Evolutionary conservation across 2,113 vertebrate species (phyloP).

Genomic region (Datnioides undecimradiatus): DNA sequence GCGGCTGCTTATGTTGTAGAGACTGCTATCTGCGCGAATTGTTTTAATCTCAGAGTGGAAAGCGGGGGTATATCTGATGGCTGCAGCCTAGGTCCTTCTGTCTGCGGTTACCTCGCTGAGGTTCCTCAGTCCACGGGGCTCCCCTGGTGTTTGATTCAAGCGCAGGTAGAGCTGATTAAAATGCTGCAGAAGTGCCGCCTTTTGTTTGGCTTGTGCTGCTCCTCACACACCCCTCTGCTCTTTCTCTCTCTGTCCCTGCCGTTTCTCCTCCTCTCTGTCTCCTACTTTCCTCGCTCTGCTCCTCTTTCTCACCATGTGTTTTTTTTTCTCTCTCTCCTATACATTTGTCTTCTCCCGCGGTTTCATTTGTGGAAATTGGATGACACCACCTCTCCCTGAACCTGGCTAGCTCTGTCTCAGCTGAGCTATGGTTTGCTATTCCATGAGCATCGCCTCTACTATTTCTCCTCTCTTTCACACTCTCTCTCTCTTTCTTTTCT

Average conservation of each 20-base stretch:
- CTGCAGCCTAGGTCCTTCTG: slow-evolving; percentile 41
- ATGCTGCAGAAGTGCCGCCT: slow-evolving; percentile 42
- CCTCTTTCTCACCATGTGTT: slow-evolving; percentile 1
- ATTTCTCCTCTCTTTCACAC: slow-evolving; percentile 21
- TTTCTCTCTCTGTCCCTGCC: slow-evolving; percentile 1
- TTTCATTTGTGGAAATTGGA: slow-evolving; percentile 59
- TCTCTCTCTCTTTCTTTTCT: background rate
- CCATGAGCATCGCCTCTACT: slow-evolving; percentile 21
- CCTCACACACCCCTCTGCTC: slow-evolving; percentile 17
- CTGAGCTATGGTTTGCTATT: slow-evolving; percentile 69
- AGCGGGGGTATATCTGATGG: slow-evolving; percentile 58
- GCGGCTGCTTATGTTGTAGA: slow-evolving; percentile 62
- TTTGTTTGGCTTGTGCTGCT: slow-evolving; percentile 42
- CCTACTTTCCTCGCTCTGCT: background rate
- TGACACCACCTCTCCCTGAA: slow-evolving; percentile 61
- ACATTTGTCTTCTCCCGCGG: slow-evolving; percentile 46
- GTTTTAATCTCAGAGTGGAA: slow-evolving; percentile 63
- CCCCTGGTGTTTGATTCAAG: slow-evolving; percentile 53
- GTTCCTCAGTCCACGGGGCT: slow-evolving; percentile 42
- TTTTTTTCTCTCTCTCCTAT: background rate
- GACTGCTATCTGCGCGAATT: slow-evolving; percentile 21
- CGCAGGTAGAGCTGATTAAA: slow-evolving; percentile 64
- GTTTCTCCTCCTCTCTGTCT: background rate
- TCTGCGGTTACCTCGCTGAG: slow-evolving; percentile 35
- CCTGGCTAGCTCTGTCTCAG: slow-evolving; percentile 44